A percentile compares a stretch with the other conserved stretches of the same genome.
Evolutionary conservation across 2,797 vertebrate genomes (phyloP).

Genomic region (Phoebastria nigripes): DNA sequence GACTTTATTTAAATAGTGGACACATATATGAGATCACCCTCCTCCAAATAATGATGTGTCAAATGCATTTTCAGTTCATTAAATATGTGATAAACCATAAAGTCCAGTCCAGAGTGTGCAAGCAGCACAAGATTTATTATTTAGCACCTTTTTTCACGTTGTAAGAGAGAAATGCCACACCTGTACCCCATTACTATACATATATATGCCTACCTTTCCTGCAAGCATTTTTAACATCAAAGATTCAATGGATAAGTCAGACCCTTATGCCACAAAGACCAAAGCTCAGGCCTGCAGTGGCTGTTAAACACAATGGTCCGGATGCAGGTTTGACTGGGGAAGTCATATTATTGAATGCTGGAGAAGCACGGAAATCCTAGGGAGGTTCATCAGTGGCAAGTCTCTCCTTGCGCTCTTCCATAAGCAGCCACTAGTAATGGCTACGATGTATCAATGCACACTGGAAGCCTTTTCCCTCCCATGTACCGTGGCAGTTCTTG

Average conservation of each 20-base stretch:
- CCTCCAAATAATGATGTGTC: background rate
- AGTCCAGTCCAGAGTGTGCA: background rate
- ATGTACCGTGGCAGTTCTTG: background rate
- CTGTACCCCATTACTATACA: background rate
- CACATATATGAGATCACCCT: background rate
- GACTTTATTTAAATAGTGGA: background rate
- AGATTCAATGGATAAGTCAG: background rate
- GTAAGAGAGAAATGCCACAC: background rate
- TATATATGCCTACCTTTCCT: background rate
- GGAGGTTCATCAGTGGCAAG: background rate
- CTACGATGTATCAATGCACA: accelerated
- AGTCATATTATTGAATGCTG: background rate
- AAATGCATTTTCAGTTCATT: background rate
- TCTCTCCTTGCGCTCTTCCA: accelerated
- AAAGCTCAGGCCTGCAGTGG: background rate
- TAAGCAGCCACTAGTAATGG: background rate
- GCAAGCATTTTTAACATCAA: background rate
- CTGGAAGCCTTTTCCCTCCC: background rate
- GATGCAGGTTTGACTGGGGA: background rate
- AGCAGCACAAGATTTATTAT: background rate
- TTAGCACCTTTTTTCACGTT: background rate
- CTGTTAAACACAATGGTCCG: background rate
- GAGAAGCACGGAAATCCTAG: background rate
- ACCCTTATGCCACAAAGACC: background rate
- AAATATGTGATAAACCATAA: background rate